Evolutionary conservation across 2,888 invertebrate species (phyloP).

Genomic region (Andrena camellia): DNA sequence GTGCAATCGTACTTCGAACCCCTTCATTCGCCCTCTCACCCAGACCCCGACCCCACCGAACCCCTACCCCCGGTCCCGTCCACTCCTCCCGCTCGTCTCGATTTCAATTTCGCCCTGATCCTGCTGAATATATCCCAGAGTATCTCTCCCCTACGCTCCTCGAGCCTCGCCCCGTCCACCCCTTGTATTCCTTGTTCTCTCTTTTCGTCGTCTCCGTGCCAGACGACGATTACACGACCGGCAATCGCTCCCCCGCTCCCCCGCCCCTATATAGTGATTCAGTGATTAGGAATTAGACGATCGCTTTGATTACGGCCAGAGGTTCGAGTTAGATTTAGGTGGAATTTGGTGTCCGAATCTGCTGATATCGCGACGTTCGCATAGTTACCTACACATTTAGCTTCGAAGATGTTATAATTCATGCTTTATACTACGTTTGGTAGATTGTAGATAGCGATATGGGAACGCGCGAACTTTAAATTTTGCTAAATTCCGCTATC

Average conservation of each 20-base stretch:
- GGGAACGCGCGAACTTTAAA: conserved; percentile 13
- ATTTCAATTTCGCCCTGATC: conserved; percentile 78
- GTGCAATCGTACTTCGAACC: conserved; percentile 65
- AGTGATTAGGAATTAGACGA: conserved; percentile 40
- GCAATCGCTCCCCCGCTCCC: conserved; percentile 40
- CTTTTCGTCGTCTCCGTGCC: conserved; percentile 45
- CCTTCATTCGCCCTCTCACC: conserved; percentile 33
- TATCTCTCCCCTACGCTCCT: neutral
- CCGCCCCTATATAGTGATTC: conserved; percentile 23
- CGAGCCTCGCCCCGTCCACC: neutral
- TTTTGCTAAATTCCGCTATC: conserved; percentile 9
- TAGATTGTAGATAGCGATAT: neutral
- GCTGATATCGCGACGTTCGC: no score
- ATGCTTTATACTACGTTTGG: neutral
- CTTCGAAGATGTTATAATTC: no score
- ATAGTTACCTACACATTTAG: no score
- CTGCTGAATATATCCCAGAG: conserved; percentile 50
- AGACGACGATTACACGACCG: conserved; percentile 61
- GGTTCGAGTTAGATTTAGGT: no score
- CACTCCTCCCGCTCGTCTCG: conserved; percentile 58
- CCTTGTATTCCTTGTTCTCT: neutral
- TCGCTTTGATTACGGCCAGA: no score
- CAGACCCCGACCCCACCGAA: neutral
- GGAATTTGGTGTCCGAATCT: no score
- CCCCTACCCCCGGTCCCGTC: conserved; percentile 40